Evolutionary conservation across 1,140 invertebrate species (phyloP).

Genomic region (Penaeus chinensis): DNA sequence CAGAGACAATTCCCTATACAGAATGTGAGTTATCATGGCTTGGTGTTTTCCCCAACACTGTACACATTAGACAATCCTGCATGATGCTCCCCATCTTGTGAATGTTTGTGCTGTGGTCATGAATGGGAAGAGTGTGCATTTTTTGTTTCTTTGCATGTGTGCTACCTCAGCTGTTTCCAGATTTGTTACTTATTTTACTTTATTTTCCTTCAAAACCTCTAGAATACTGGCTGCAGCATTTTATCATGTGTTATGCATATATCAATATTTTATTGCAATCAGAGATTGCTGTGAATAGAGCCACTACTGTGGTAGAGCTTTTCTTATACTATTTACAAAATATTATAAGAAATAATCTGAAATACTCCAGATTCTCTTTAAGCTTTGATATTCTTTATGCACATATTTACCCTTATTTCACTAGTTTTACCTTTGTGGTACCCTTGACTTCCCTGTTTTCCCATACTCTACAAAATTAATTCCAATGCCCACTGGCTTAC

Average conservation of each 20-base stretch:
- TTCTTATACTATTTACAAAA: too few species aligned
- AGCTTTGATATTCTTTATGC: neutral
- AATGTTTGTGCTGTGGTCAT: conserved; percentile 20
- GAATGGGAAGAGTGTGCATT: neutral
- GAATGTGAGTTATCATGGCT: neutral
- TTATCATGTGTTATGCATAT: too few species aligned
- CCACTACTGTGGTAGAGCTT: too few species aligned
- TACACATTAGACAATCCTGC: conserved; percentile 19
- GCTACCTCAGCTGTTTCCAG: too few species aligned
- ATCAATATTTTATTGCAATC: too few species aligned
- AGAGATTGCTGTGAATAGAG: too few species aligned
- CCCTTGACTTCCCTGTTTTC: conserved; percentile 31
- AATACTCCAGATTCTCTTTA: too few species aligned
- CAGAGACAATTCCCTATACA: conserved; percentile 30
- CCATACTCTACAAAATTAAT: conserved; percentile 24
- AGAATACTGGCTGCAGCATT: too few species aligned
- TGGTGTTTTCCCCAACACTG: neutral
- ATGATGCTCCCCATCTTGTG: conserved; percentile 17
- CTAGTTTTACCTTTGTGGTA: conserved; percentile 12
- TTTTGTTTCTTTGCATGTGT: neutral
- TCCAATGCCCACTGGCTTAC: conserved; percentile 44
- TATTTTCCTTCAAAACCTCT: too few species aligned
- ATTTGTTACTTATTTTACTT: too few species aligned
- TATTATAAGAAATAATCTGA: too few species aligned
- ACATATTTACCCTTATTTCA: conserved; percentile 3